Conservation (phyloP, 1,140 invertebrate species). For the Atta colombica region DNA sequence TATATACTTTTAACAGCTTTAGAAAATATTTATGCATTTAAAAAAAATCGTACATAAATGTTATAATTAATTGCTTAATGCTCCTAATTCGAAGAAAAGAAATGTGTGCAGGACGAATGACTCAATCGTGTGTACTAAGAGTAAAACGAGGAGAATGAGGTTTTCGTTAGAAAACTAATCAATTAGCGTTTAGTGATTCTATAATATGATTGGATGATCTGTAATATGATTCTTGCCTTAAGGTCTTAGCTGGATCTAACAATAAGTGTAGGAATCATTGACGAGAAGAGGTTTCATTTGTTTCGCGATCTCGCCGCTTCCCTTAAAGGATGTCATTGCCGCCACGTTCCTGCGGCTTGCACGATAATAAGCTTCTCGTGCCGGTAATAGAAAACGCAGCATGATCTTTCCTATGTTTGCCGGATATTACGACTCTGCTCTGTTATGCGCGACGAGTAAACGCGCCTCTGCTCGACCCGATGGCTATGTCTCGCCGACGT, state of each 20-base stretch:
- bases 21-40: too few relatives aligned
- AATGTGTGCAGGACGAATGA: too few relatives aligned
- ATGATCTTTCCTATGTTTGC: constrained; percentile 62
- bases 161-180: neutral
- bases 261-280: neutral
- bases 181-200: too few relatives aligned
- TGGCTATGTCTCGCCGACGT: constrained; percentile 55
- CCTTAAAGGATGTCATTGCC: constrained; percentile 66
- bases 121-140: too few relatives aligned
- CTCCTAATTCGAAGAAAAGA: too few relatives aligned
- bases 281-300: constrained; percentile 62
- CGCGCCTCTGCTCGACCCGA: constrained; percentile 20
- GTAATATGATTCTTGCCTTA: too few relatives aligned
- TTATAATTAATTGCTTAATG: too few relatives aligned
- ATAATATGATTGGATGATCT: too few relatives aligned
- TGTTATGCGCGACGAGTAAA: constrained; percentile 47
- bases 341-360: constrained; percentile 60
- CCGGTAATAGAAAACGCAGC: constrained; percentile 70
- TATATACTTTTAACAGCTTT: too few relatives aligned
- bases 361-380: constrained; percentile 68
- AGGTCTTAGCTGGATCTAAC: too few relatives aligned
- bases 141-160: neutral
- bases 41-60: too few relatives aligned
- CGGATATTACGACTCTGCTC: constrained; percentile 73
- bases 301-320: constrained; percentile 55